Evolutionary conservation across 1,140 invertebrate genomes (phyloP), one percentile per base, ranked within the genome.

Genomic region (Thaumetopoea pityocampa): DNA sequence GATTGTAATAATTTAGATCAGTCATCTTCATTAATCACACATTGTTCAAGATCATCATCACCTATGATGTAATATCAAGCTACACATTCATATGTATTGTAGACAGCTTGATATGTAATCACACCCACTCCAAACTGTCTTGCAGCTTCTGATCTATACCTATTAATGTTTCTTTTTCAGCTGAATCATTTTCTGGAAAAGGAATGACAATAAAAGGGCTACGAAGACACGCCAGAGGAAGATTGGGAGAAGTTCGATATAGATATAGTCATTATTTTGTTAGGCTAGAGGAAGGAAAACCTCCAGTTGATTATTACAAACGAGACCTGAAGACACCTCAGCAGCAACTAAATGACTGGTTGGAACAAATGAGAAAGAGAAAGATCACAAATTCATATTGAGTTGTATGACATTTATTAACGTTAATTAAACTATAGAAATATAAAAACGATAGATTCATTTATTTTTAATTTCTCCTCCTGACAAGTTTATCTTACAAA

Each of bases 191-290:
- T 86, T 83, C 86, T 38, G 88, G 87, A 0, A 95, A 95, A 86
- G 93, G 92, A 12, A 50, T 82, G 5, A 88, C 91, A 0, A 78
- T 97, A 0, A 96, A 95, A 84, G 96, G 96, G 8, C 51, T 94
- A 2, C 87, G 96, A 59, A 89, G 94, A 67, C 96, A 98, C 87
- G 94, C 92, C 10, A 87, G 89, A 68, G 84, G 60, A 1, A 85
- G 94, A 53, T 37, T 86, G 20, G 96, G 95, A 9, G 67, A 85
- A 42, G 86, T 98, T 0, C 86, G 90, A 37, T 97, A 98, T 65
- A 89, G 88, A 43, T 92, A 96, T 74, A 89, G 88, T 51, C 91
- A 98, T 80, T 98, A 97, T 73, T 98, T 93, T 87, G 91, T 98
- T 0, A 85, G 92, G 15, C 84, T 99, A 16, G 94, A 97, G 85